Percentiles rank a stretch among this genome's conserved stretches.
Conservation (phyloP, 2,797 vertebrate genomes). For the Rhyacichthys aspro region DNA sequence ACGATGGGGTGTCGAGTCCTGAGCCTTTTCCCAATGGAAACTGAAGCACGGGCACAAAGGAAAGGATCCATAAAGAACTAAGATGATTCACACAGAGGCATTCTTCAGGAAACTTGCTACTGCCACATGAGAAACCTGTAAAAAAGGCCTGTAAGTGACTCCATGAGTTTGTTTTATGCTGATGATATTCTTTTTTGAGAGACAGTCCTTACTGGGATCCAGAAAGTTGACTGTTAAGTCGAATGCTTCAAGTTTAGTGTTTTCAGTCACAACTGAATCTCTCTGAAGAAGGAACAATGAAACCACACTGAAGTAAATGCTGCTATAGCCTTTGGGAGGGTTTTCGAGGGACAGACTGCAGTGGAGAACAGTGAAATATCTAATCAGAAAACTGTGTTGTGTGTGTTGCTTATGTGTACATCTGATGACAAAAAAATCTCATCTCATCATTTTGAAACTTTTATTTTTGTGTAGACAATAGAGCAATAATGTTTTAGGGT, state of each 20-base stretch:
- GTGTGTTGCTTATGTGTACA: constrained; percentile 15
- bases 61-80: constrained; percentile 34
- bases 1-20: constrained; percentile 84
- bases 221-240: constrained; percentile 29
- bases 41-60: constrained; percentile 64
- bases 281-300: constrained; percentile 15
- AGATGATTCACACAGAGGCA: constrained; percentile 45
- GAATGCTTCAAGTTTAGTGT: constrained; percentile 10
- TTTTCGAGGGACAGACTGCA: constrained; percentile 14
- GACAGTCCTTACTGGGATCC: constrained; percentile 29
- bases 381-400: constrained; percentile 36
- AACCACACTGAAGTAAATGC: constrained; percentile 55
- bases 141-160: constrained; percentile 58
- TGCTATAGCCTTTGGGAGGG: constrained; percentile 43
- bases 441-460: constrained; percentile 40
- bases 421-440: constrained; percentile 25
- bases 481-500: constrained; percentile 74
- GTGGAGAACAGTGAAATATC: constrained; percentile 68
- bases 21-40: constrained; percentile 84
- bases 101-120: constrained; percentile 64
- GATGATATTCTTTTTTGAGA: constrained; percentile 52
- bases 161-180: constrained; percentile 55
- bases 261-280: constrained; percentile 45
- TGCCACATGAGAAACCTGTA: constrained; percentile 60
- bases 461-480: constrained; percentile 49